These are phyloP conservation scores for Myiotriccus ornatus DNA, from an alignment of 2,797 vertebrate genomes.

Conservation along the genomic window DNA sequence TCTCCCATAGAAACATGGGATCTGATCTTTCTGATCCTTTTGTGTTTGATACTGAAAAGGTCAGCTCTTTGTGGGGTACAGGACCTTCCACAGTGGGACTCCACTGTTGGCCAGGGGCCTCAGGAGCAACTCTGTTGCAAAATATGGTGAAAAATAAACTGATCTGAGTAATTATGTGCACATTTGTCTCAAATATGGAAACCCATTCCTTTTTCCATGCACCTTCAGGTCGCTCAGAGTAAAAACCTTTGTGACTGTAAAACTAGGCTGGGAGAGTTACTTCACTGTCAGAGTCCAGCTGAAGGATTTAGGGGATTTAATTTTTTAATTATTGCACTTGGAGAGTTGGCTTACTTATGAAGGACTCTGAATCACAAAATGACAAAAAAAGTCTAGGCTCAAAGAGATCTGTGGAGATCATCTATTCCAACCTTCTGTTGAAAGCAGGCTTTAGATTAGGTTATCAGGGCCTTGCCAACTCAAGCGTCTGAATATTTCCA, in stretches of 20 bases:
- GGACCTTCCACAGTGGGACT: neutral
- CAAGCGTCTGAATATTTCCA: neutral
- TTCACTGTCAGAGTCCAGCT: neutral
- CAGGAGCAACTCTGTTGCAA: neutral
- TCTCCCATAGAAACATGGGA: neutral
- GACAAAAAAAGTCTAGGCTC: neutral
- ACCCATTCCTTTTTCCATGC: neutral
- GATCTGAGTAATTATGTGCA: neutral
- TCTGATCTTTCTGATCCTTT: neutral
- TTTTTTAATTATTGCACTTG: neutral
- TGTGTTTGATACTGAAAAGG: neutral
- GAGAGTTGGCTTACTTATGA: neutral
- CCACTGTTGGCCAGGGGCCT: accelerated
- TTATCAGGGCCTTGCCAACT: neutral
- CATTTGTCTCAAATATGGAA: neutral
- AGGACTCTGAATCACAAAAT: neutral
- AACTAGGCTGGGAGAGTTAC: neutral
- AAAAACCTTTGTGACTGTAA: neutral
- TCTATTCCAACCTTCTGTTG: neutral
- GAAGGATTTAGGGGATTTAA: neutral
- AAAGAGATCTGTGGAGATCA: neutral
- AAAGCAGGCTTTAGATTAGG: neutral
- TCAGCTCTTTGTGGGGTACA: neutral
- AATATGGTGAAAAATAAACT: neutral
- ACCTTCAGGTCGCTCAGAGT: neutral